phyloP scores from a whole-genome alignment of 37 sponge, comb jelly and placozoan genomes.

The Diacarnus erythraeanus region DNA sequence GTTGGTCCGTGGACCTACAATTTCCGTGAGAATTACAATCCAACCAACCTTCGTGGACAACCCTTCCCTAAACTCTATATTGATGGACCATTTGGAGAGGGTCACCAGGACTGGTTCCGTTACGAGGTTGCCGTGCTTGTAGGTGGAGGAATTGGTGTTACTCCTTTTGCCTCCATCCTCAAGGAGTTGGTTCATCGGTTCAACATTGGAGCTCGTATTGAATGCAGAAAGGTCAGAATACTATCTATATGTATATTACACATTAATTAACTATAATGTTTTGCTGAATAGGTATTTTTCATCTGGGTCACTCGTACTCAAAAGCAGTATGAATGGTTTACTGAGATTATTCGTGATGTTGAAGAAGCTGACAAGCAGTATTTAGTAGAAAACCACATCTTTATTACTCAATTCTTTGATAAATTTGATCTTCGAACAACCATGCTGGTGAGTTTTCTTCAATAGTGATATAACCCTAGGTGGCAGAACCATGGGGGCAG shows the following conservation, averaged over 20 bases:
- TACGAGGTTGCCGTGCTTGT: constrained; percentile 93
- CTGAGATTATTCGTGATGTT: constrained; percentile 90
- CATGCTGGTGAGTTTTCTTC: constrained; percentile 80
- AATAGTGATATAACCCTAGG: not conserved
- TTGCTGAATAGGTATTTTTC: constrained; percentile 80
- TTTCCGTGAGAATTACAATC: constrained; percentile 81
- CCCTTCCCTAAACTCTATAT: constrained; percentile 79
- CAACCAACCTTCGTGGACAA: constrained; percentile 40
- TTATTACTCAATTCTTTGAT: constrained; percentile 94
- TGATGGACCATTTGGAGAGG: constrained; percentile 98
- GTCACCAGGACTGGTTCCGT: constrained; percentile 96
- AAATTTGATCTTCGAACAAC: constrained; percentile 97
- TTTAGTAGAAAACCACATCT: constrained; percentile 90
- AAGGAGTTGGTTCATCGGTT: constrained; percentile 92
- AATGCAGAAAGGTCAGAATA: constrained; percentile 82
- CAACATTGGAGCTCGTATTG: constrained; percentile 77
- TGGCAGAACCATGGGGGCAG: no score
- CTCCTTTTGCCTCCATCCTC: constrained; percentile 99
- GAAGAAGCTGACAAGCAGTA: constrained; percentile 87
- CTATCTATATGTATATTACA: not conserved
- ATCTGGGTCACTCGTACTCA: constrained; percentile 97
- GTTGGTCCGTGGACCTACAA: constrained; percentile 98
- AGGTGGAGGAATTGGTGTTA: constrained; percentile 98
- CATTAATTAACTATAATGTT: not conserved
- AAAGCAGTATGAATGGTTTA: constrained; percentile 97